Evolutionary conservation across 2,797 vertebrate genomes (phyloP).

Genomic region (Artibeus jamaicensis): DNA sequence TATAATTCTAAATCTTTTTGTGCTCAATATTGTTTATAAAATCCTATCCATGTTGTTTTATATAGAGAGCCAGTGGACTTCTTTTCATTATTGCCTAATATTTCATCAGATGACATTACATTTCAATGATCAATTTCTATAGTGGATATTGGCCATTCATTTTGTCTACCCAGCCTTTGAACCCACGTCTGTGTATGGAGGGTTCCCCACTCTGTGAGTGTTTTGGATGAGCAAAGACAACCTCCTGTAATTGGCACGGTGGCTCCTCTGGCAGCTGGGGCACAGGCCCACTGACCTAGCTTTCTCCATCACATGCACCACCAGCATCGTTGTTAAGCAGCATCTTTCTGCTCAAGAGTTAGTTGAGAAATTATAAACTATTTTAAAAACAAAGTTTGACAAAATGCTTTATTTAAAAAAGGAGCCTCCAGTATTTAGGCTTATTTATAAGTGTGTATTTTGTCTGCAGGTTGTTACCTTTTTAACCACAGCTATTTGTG

Average conservation of each 20-base stretch:
- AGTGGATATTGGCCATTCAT: background rate
- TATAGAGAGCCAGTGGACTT: background rate
- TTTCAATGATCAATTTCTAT: background rate
- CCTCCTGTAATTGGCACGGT: background rate
- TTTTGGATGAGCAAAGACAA: background rate
- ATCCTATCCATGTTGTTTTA: background rate
- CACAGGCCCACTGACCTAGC: accelerated
- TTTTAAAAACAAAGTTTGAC: slow-evolving; percentile 8
- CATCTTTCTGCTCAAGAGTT: background rate
- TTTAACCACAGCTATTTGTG: slow-evolving; percentile 17
- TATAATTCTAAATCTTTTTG: background rate
- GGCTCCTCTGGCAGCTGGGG: background rate
- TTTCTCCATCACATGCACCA: background rate
- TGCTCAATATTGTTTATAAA: background rate
- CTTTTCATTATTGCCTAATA: background rate
- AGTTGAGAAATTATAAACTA: background rate
- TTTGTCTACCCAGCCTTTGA: background rate
- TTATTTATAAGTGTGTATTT: background rate
- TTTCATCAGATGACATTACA: background rate
- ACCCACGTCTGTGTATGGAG: background rate
- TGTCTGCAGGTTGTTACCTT: background rate
- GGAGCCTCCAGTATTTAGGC: background rate
- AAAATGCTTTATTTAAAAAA: slow-evolving; percentile 8
- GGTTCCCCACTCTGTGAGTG: background rate
- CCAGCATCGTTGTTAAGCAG: background rate